These are phyloP conservation scores for Syngnathus scovelli DNA, from an alignment of 2,113 vertebrate species.

Conservation along the genomic window DNA sequence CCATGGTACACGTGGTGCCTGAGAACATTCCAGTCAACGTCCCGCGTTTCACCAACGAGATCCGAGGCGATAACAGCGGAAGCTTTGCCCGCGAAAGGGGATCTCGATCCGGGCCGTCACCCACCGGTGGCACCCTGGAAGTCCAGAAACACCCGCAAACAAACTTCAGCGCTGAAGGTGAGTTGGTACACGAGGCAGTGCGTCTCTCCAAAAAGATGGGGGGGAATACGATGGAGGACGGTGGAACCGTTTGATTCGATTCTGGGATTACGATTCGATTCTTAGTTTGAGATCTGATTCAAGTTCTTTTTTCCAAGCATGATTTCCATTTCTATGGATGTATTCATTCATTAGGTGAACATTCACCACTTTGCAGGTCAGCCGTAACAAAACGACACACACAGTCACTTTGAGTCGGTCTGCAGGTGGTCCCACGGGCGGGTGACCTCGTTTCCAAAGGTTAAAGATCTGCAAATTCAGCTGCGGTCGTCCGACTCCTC, in stretches of 20 bases:
- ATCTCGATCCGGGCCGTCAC: constrained; percentile 70
- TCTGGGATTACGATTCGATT: too few species aligned
- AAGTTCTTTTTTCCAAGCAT: background rate
- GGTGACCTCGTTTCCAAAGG: constrained; percentile 41
- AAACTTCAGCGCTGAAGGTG: constrained; percentile 87
- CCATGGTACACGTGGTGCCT: constrained; percentile 91
- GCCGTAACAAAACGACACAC: constrained; percentile 31
- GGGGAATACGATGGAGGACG: too few species aligned
- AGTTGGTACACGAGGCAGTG: constrained; percentile 29
- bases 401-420: constrained; percentile 19
- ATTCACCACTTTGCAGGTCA: constrained; percentile 33
- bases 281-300: too few species aligned
- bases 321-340: constrained; percentile 6
- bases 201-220: too few species aligned
- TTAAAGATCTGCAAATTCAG: constrained; percentile 56
- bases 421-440: constrained; percentile 30
- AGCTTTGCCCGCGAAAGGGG: constrained; percentile 74
- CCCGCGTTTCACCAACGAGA: constrained; percentile 87
- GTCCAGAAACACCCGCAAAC: constrained; percentile 74
- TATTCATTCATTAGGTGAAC: constrained; percentile 8
- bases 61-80: constrained; percentile 79
- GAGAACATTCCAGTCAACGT: constrained; percentile 85
- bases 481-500: constrained; percentile 22
- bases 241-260: too few species aligned
- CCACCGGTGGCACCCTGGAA: constrained; percentile 67